Conservation (phyloP, 2,113 vertebrate genomes). For the Atractosteus spatula region DNA sequence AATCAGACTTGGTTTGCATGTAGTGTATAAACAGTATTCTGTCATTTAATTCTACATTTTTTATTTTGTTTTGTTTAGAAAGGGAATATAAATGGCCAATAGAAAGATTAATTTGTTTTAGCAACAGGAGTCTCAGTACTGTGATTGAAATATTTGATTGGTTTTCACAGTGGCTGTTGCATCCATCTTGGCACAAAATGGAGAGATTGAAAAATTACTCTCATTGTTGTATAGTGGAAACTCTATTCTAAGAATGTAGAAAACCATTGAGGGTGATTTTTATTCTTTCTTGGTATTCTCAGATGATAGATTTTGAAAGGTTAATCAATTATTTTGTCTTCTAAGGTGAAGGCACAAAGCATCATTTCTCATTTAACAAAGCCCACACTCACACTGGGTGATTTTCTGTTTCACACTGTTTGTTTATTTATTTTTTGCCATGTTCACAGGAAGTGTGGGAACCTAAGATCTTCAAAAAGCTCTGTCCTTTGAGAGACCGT, state of each 20-base stretch:
- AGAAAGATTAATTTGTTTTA: background rate
- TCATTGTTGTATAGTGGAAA: background rate
- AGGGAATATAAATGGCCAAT: background rate
- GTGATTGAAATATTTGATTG: background rate
- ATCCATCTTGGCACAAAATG: background rate
- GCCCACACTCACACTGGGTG: too few species aligned
- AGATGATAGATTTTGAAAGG: background rate
- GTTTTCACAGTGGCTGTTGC: background rate
- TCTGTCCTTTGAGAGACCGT: background rate
- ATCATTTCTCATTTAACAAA: slow-evolving; percentile 1
- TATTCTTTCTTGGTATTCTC: background rate
- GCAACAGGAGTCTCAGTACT: background rate
- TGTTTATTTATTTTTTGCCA: background rate
- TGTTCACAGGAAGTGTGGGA: background rate
- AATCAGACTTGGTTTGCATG: too few species aligned
- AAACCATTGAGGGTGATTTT: too few species aligned
- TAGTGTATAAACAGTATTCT: too few species aligned
- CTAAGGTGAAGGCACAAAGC: background rate
- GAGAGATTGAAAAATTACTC: background rate
- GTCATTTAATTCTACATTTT: too few species aligned
- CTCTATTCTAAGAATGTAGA: background rate
- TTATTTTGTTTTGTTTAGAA: too few species aligned
- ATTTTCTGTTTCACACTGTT: too few species aligned
- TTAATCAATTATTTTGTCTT: background rate
- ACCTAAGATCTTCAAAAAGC: background rate